These are phyloP conservation scores for Pandemis corylana DNA, from an alignment of 2,888 invertebrate species.

Conservation along the genomic window DNA sequence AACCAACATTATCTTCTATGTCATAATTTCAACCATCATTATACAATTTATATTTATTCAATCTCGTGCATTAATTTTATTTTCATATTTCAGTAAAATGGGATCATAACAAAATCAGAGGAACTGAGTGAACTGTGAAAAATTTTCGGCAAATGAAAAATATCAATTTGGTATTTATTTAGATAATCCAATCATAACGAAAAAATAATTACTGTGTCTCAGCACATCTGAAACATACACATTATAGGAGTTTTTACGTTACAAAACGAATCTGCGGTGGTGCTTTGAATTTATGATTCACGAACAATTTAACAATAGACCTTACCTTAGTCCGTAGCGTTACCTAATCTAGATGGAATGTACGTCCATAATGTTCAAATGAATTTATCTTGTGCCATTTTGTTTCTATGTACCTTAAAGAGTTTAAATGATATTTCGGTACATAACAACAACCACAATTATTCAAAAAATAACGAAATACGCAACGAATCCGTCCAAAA, in stretches of 20 bases:
- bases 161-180: neutral
- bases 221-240: neutral
- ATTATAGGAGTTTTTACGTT: neutral
- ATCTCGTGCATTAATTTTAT: neutral
- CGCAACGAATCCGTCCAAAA: slow-evolving; percentile 76
- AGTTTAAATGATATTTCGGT: slow-evolving; percentile 26
- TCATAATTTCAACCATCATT: neutral
- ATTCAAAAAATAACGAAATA: slow-evolving; percentile 44
- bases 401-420: slow-evolving; percentile 40
- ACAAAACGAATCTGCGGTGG: slow-evolving; percentile 49
- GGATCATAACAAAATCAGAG: neutral
- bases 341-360: slow-evolving; percentile 54
- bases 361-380: slow-evolving; percentile 53
- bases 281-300: slow-evolving; percentile 50
- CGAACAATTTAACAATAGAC: slow-evolving; percentile 30
- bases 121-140: slow-evolving; percentile 17
- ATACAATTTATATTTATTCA: neutral
- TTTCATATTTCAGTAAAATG: slow-evolving; percentile 3
- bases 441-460: slow-evolving; percentile 30
- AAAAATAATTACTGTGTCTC: neutral
- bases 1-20: too few species aligned
- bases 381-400: slow-evolving; percentile 74
- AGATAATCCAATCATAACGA: neutral
- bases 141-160: neutral
- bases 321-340: slow-evolving; percentile 47